Base-by-base conservation (phyloP, 1,140 invertebrate genomes). In the Drosophila nigromelanica region DNA sequence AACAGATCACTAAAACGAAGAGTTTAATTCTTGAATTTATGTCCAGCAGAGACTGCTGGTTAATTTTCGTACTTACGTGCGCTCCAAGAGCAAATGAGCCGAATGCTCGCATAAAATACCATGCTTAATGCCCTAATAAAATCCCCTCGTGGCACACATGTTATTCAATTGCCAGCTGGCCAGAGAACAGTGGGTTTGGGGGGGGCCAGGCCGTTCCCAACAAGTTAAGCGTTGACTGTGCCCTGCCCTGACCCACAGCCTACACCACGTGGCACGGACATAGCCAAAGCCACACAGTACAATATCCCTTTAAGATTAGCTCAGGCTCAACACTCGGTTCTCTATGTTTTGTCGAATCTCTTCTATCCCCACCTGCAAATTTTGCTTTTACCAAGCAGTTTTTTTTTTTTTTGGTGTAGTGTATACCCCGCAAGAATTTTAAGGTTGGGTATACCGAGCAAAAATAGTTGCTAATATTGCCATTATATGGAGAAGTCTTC, bases 71-170 rank as follows among this genome's bases (percentile, higher is more conserved):
- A 15, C 10, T 45, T 58, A 11, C 5, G 15, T 48, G 10, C n/a
- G 14, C 24, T 11, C 12, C 33, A 18, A 15, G 30, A 39, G 39
- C 45, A 81, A 76, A 62, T 43, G 74, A 77, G 59, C 56, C 62
- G 59, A 68, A 69, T 37, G 76, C 58, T 67, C 30, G 52, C 78
- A 85, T 85, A 80, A 85, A 86, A 75, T 86, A 69, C 73, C 70
- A 72, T 68, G 43, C 62, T 78, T 85, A 86, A 85, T 87, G 82
- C 78, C 74, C 81, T 86, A 81, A 86, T 87, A 81, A 80, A 86
- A 86, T 56, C 58, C 52, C 74, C 73, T 55, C 45, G 47, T 71
- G 61, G 68, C 77, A 73, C 69, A 86, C 81, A 85, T 80, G 77
- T 73, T 86, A 80, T 80, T 77, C 78, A 77, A 86, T 83, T 83